Base-by-base conservation (phyloP, 2,888 invertebrate species). In the Eulithis prunata region DNA sequence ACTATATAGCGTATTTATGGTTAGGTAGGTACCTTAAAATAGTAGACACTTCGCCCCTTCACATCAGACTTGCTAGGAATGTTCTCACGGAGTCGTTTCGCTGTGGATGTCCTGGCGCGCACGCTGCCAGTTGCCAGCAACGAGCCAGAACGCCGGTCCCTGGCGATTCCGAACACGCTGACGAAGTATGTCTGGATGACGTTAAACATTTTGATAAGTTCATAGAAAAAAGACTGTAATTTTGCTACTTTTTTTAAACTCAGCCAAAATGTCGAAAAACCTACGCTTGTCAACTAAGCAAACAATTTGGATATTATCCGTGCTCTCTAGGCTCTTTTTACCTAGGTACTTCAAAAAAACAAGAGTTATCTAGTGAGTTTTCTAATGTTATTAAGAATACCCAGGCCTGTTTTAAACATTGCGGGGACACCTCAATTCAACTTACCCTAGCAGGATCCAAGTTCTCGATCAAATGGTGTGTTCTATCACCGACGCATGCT, bases 381-480 rank as follows among this genome's bases (percentile, higher is more conserved):
- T 21, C 21, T 21, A 21, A 21, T 21, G 21, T 21, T 21, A 21
- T 21, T 21, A 1, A 21, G 21, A 21, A 21, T 21, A 21, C 21
- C 21, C 21, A 21, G 21, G 21, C 21, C 1, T 21, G 21, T 21
- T 21, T 21, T 21, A 21, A 32, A 32, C 4, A 32, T 32, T 32
- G 32, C 32, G 21, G 21, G 21, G 21, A 21, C 21, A 32, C 47
- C 47, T 14, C 6, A 28, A 11, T 28, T 11, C 11, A 51, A 75
- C 78, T 73, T 81, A 93, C 92, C 75, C 80, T 84, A 60, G 83
- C 86, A 0, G 89, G 87, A 70, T 92, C 90, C 68, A 93, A 76
- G 59, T 93, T 91, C 77, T 93, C 93, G 45, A 93, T 91, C 1
- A 91, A 72, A 72, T 92, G 92, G 70, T 91, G 91, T 0, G 92